These are phyloP conservation scores for Callipepla squamata DNA, from an alignment of 2,113 vertebrate genomes.

Conservation along the genomic window DNA sequence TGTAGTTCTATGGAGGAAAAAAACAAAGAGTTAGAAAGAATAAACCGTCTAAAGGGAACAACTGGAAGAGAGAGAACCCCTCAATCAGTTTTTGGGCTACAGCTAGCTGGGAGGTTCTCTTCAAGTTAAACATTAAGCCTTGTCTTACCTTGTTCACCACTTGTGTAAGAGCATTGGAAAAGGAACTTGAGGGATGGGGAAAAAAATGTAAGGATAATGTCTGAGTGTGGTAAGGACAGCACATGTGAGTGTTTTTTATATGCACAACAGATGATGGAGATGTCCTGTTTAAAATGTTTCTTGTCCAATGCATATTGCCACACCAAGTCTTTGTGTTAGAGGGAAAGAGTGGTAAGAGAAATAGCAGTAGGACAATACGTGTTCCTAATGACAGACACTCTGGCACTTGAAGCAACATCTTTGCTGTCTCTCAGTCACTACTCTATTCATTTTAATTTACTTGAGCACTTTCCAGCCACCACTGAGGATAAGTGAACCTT, in stretches of 20 bases:
- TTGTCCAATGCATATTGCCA: rapidly evolving
- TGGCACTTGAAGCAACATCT: background rate
- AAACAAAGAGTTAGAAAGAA: background rate
- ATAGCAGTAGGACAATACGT: background rate
- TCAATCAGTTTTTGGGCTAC: background rate
- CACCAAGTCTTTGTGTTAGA: background rate
- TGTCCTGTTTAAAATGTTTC: background rate
- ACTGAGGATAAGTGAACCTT: background rate
- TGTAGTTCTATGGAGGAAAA: background rate
- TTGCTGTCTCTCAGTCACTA: background rate
- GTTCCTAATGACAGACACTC: background rate
- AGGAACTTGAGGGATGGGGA: background rate
- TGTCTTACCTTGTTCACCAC: rapidly evolving
- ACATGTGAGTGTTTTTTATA: rapidly evolving
- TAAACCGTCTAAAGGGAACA: background rate
- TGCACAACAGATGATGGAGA: rapidly evolving
- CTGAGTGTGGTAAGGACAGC: background rate
- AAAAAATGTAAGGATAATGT: background rate
- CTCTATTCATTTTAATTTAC: background rate
- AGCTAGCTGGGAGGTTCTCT: background rate
- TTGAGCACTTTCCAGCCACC: background rate
- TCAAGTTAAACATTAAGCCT: background rate
- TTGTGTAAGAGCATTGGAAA: background rate
- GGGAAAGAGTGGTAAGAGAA: background rate
- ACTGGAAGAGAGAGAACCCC: background rate